phyloP scores from a whole-genome alignment of 2,888 invertebrate genomes.

The Rhodophaea formosa region DNA sequence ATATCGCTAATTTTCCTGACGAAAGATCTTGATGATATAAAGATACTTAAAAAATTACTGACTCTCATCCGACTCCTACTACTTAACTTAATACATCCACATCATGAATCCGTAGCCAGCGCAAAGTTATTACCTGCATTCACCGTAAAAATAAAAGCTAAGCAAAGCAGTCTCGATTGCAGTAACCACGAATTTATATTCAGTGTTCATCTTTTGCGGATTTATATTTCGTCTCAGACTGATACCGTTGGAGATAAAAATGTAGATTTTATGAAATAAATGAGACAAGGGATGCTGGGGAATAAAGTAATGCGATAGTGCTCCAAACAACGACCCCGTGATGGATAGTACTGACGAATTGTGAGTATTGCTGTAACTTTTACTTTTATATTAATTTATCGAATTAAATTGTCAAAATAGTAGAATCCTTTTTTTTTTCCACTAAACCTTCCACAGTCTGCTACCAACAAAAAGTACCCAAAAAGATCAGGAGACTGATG shows the following conservation, averaged over 20 bases:
- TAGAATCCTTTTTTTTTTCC: no score
- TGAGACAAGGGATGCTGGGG: slow-evolving; percentile 13
- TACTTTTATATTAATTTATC: background rate
- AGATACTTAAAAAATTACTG: no score
- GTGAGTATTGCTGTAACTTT: background rate
- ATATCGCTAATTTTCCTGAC: no score
- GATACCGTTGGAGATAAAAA: slow-evolving; percentile 13
- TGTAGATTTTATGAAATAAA: slow-evolving; percentile 15
- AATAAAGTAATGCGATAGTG: slow-evolving; percentile 12
- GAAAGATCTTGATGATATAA: no score
- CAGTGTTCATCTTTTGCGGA: slow-evolving; percentile 13
- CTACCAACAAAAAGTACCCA: no score
- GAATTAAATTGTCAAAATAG: no score
- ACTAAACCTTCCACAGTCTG: no score
- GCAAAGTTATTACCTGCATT: background rate
- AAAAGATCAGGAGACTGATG: no score
- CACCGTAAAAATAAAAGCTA: slow-evolving; percentile 2
- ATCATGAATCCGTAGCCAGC: no score
- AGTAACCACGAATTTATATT: slow-evolving; percentile 13
- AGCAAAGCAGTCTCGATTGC: slow-evolving; percentile 6
- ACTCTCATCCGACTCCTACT: no score
- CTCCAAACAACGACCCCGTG: slow-evolving; percentile 6
- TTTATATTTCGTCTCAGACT: slow-evolving; percentile 15
- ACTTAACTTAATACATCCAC: no score
- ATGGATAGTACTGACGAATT: background rate